Evolutionary conservation across 2,888 invertebrate species (phyloP).

Genomic region (Fragum whitleyi): DNA sequence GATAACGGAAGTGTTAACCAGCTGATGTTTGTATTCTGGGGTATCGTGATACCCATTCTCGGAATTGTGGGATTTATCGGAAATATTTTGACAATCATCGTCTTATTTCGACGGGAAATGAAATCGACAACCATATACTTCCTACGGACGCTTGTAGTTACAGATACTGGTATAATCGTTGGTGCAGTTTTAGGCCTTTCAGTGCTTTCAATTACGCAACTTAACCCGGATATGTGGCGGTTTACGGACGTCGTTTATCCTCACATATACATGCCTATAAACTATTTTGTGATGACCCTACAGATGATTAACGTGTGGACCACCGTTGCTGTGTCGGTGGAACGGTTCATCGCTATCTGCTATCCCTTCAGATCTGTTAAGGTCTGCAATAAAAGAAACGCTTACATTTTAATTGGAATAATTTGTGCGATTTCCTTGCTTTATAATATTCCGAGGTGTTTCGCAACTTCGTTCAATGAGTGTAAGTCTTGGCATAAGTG

Average conservation of each 20-base stretch:
- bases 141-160: constrained; percentile 77
- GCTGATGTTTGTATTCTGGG: constrained; percentile 79
- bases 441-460: constrained; percentile 80
- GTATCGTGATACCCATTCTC: constrained; percentile 77
- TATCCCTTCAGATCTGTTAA: constrained; percentile 79
- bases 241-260: constrained; percentile 78
- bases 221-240: constrained; percentile 66
- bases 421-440: constrained; percentile 72
- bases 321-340: constrained; percentile 81
- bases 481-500: constrained; percentile 50
- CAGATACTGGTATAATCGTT: constrained; percentile 77
- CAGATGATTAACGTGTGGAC: constrained; percentile 82
- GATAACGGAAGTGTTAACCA: constrained; percentile 57
- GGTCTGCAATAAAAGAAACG: constrained; percentile 76
- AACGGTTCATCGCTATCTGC: constrained; percentile 83
- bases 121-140: constrained; percentile 80
- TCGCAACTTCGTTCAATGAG: constrained; percentile 65
- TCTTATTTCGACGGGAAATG: constrained; percentile 81
- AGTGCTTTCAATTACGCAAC: constrained; percentile 69
- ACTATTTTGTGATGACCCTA: constrained; percentile 79
- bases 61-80: constrained; percentile 79
- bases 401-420: constrained; percentile 72
- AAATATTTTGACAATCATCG: constrained; percentile 81
- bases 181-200: constrained; percentile 67
- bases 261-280: constrained; percentile 76